Evolutionary conservation across 2,888 invertebrate genomes (phyloP).

Genomic region (Polymixis flavicincta): DNA sequence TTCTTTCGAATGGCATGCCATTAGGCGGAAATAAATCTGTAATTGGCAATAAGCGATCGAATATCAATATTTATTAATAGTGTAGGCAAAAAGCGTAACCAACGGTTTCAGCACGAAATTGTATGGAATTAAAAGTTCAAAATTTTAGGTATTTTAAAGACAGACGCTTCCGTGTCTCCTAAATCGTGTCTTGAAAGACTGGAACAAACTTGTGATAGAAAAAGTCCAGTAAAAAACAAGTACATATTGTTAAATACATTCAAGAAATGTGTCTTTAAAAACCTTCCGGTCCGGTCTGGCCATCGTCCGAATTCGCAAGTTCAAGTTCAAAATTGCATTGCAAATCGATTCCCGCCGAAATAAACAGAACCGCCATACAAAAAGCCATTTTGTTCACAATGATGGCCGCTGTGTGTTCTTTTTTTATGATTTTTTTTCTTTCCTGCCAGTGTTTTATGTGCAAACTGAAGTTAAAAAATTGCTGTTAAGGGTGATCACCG

Average conservation of each 20-base stretch:
- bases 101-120: conserved; percentile 11
- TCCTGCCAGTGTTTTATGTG: conserved; percentile 9
- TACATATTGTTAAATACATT: background rate
- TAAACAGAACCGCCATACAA: conserved; percentile 56
- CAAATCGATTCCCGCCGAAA: conserved; percentile 64
- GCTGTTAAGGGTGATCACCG: too few species aligned
- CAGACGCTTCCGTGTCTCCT: background rate
- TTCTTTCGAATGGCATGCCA: conserved; percentile 4
- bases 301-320: conserved; percentile 59
- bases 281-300: conserved; percentile 19
- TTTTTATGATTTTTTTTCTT: conserved; percentile 14
- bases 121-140: background rate
- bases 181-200: too few species aligned
- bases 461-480: too few species aligned
- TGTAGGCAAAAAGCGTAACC: conserved; percentile 26
- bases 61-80: background rate
- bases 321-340: conserved; percentile 67
- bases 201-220: too few species aligned
- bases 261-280: conserved; percentile 38
- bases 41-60: conserved; percentile 18
- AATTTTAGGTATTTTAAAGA: background rate
- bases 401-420: conserved; percentile 25
- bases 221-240: conserved; percentile 9
- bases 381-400: conserved; percentile 53
- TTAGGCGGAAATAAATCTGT: conserved; percentile 30